A percentile compares a stretch with the other conserved stretches of the same genome.
Conservation (phyloP, 2,888 invertebrate species). For the Dryomyza anilis region DNA sequence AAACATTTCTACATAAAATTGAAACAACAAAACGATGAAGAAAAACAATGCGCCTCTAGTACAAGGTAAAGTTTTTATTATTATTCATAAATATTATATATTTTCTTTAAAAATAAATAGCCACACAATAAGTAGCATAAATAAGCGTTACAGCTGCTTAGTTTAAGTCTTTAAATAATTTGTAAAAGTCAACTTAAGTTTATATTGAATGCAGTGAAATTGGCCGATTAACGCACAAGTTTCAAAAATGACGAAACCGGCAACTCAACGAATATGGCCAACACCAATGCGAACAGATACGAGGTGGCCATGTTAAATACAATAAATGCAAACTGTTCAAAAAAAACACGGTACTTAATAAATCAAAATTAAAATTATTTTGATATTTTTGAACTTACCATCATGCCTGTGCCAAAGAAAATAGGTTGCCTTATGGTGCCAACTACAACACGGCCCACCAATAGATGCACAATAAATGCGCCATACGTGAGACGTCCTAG, state of each 20-base stretch:
- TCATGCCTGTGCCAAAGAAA: slow-evolving; percentile 51
- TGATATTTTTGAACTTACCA: slow-evolving; percentile 48
- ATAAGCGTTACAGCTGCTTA: not conserved
- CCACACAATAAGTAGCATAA: not conserved
- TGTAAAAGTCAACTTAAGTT: not conserved
- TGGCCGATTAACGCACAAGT: slow-evolving; percentile 38
- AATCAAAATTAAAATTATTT: not conserved
- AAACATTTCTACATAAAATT: slow-evolving; percentile 83
- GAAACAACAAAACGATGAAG: slow-evolving; percentile 60
- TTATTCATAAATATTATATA: not conserved
- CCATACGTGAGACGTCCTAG: slow-evolving; percentile 56
- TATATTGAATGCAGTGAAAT: not conserved
- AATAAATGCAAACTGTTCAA: slow-evolving; percentile 48
- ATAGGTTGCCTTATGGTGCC: slow-evolving; percentile 49
- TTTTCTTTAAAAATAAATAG: not conserved
- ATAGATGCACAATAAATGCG: slow-evolving; percentile 50
- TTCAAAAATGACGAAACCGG: slow-evolving; percentile 52
- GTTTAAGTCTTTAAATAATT: slow-evolving; percentile 18
- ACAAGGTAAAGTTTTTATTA: slow-evolving; percentile 60
- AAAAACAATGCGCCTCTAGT: slow-evolving; percentile 74
- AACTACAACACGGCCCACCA: slow-evolving; percentile 46
- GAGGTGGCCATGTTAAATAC: slow-evolving; percentile 47
- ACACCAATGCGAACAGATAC: slow-evolving; percentile 46
- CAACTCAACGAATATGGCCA: slow-evolving; percentile 50
- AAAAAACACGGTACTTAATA: not conserved